These are phyloP conservation scores for Batillaria attramentaria DNA, from an alignment of 1,140 invertebrate species.

Conservation along the genomic window DNA sequence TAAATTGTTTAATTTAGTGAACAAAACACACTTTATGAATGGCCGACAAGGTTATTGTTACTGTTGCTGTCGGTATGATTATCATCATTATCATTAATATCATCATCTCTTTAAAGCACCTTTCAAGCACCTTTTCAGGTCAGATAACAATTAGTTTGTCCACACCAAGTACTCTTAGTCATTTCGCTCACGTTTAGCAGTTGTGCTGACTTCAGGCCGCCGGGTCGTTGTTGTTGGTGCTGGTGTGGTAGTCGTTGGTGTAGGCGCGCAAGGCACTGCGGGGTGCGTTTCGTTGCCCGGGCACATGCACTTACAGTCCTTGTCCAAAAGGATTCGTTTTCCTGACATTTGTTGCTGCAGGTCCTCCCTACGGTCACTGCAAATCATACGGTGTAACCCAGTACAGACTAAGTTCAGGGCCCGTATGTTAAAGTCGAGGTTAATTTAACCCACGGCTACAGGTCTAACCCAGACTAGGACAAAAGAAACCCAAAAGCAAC, in stretches of 20 bases:
- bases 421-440: too few species aligned
- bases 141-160: not conserved
- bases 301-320: not conserved
- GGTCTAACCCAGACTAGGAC: too few species aligned
- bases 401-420: conserved; percentile 1
- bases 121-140: too few species aligned
- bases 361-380: not conserved
- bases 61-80: too few species aligned
- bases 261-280: not conserved
- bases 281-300: not conserved
- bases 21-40: too few species aligned
- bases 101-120: too few species aligned
- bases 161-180: not conserved
- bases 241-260: conserved; percentile 19
- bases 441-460: too few species aligned
- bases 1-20: too few species aligned
- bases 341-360: not conserved
- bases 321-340: not conserved
- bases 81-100: too few species aligned
- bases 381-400: not conserved
- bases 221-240: conserved; percentile 1
- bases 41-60: too few species aligned
- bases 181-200: not conserved
- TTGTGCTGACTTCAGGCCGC: not conserved
- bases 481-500: too few species aligned